Evolutionary conservation across 2,113 vertebrate genomes (phyloP).

Genomic region (Spilogale gracilis): DNA sequence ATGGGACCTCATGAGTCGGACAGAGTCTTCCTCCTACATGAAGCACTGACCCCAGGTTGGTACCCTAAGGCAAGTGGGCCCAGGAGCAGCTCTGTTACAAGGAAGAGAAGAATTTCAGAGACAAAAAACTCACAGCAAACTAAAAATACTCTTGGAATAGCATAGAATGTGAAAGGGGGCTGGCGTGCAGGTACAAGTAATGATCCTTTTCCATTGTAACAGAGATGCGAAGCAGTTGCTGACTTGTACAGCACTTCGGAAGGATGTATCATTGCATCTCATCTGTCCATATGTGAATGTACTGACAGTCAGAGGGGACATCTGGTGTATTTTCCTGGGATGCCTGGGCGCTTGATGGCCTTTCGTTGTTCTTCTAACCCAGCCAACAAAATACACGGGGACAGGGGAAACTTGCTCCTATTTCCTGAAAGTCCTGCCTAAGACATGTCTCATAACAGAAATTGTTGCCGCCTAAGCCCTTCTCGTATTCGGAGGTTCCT

Average conservation of each 20-base stretch:
- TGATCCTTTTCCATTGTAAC: neutral
- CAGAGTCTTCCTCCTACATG: neutral
- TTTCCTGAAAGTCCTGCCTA: neutral
- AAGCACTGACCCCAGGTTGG: neutral
- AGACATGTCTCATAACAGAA: neutral
- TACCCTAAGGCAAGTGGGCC: neutral
- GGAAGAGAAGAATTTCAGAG: neutral
- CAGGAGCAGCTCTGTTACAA: neutral
- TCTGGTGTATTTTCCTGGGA: neutral
- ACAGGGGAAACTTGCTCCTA: neutral
- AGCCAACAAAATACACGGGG: neutral
- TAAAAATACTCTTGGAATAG: slow-evolving; percentile 31
- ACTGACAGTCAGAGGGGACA: neutral
- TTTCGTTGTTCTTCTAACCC: neutral
- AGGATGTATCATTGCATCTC: neutral
- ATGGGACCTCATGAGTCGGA: neutral
- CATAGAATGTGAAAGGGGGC: neutral
- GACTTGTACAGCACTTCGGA: neutral
- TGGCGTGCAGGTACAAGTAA: accelerated
- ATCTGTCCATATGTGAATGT: neutral
- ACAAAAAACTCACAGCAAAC: neutral
- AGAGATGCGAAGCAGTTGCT: neutral
- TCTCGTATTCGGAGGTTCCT: neutral
- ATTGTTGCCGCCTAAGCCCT: neutral
- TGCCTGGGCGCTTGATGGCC: neutral